phyloP scores from a whole-genome alignment of 2,888 invertebrate species.

The Cryptocheilus praepositus region DNA sequence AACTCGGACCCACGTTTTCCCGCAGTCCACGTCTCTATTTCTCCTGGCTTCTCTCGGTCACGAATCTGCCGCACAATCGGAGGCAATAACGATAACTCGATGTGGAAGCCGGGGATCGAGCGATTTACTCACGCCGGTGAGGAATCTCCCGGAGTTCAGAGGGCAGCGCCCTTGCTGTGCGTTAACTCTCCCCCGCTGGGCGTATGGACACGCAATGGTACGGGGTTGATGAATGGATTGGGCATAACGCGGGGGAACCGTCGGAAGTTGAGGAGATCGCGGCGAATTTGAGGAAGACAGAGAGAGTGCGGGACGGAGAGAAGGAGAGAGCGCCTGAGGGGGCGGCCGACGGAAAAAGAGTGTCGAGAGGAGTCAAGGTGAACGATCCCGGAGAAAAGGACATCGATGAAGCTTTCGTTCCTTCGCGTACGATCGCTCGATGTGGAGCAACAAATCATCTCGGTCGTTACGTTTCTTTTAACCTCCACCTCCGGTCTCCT shows the following conservation, averaged over 20 bases:
- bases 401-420: slow-evolving; percentile 2
- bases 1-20: neutral
- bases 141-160: slow-evolving; percentile 62
- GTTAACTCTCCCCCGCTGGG: slow-evolving; percentile 70
- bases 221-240: slow-evolving; percentile 64
- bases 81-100: slow-evolving; percentile 52
- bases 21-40: slow-evolving; percentile 4
- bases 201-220: slow-evolving; percentile 60
- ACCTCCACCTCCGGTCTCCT: neutral
- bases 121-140: slow-evolving; percentile 60
- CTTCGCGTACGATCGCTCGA: neutral
- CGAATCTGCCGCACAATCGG: slow-evolving; percentile 36
- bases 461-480: slow-evolving; percentile 3
- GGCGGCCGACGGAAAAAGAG: neutral
- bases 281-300: slow-evolving; percentile 3
- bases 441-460: slow-evolving; percentile 3
- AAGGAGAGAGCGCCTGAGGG: neutral
- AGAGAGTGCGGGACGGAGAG: slow-evolving; percentile 23
- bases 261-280: slow-evolving; percentile 48
- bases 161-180: slow-evolving; percentile 68
- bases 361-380: slow-evolving; percentile 3
- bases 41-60: slow-evolving; percentile 19
- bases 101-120: slow-evolving; percentile 38
- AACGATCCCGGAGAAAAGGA: neutral
- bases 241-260: slow-evolving; percentile 40